Evolutionary conservation across 2,797 vertebrate genomes (phyloP).

Genomic region (Eulemur coronatus): DNA sequence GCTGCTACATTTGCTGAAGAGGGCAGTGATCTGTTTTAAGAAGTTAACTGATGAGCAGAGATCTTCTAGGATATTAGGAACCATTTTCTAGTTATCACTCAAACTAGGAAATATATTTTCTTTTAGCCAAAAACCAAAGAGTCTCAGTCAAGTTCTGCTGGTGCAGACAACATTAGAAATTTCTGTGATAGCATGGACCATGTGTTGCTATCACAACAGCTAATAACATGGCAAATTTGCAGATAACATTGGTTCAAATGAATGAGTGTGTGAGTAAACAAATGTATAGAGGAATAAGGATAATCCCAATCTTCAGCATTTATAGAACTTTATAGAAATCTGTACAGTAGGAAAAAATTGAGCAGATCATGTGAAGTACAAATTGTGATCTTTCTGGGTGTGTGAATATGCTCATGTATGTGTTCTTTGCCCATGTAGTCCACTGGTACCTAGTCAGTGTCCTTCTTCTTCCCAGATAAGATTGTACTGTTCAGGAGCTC

Average conservation of each 20-base stretch:
- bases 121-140: neutral
- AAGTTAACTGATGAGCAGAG: neutral
- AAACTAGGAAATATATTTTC: neutral
- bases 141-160: neutral
- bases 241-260: neutral
- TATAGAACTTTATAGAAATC: neutral
- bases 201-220: neutral
- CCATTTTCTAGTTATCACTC: neutral
- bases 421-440: neutral
- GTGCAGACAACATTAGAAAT: neutral
- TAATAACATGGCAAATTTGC: neutral
- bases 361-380: neutral
- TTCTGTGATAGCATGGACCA: neutral
- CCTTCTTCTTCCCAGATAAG: neutral
- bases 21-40: neutral
- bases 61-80: neutral
- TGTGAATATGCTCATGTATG: fast-evolving
- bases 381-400: fast-evolving
- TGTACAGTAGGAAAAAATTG: neutral
- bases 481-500: neutral
- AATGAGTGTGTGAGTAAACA: neutral
- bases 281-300: neutral
- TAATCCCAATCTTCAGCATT: neutral
- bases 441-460: neutral
- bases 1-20: neutral